These are phyloP conservation scores for Silurus aristotelis DNA, from an alignment of 2,797 vertebrate species.

Conservation along the genomic window DNA sequence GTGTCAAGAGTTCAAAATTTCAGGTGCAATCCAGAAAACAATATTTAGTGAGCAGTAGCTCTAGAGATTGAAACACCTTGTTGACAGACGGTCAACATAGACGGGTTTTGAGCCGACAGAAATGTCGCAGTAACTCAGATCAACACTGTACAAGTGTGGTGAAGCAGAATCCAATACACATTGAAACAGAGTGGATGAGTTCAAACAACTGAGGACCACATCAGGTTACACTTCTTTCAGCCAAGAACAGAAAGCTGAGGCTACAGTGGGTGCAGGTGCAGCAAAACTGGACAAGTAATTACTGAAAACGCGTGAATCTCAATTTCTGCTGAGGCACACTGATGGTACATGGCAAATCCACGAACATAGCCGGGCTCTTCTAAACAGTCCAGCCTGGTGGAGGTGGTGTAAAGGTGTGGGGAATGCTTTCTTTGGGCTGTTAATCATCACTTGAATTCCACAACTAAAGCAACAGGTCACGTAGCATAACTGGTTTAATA, in stretches of 20 bases:
- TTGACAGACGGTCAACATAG: not conserved
- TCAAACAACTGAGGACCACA: not conserved
- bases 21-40: not conserved
- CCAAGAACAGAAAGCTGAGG: not conserved
- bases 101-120: not conserved
- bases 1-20: not conserved
- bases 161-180: not conserved
- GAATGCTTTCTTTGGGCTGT: not conserved
- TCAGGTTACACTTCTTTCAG: not conserved
- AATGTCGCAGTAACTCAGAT: not conserved
- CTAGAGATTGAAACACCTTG: not conserved
- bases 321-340: not conserved
- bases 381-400: not conserved
- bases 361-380: not conserved
- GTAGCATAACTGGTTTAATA: not conserved
- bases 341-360: not conserved
- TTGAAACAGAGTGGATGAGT: not conserved
- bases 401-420: not conserved
- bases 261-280: not conserved
- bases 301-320: not conserved
- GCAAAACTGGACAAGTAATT: not conserved
- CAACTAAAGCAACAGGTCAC: not conserved
- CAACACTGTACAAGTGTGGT: not conserved
- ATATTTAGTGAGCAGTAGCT: not conserved
- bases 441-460: not conserved